Percentiles rank a stretch among this genome's conserved stretches.
Conservation (phyloP, 1,140 invertebrate genomes). For the Formica exsecta region DNA sequence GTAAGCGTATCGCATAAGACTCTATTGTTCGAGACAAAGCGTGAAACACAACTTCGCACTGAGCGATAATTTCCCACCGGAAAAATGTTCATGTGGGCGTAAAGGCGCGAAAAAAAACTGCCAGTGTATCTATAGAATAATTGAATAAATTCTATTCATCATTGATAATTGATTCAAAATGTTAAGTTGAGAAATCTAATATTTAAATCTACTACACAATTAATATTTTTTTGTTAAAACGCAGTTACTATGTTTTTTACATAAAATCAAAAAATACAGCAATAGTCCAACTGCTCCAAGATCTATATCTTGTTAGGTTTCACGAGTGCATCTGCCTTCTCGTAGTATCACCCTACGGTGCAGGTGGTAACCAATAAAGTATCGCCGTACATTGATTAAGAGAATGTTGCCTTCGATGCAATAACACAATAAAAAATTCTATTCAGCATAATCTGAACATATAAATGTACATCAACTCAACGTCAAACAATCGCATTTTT, state of each 20-base stretch:
- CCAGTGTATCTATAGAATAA: slow-evolving; percentile 19
- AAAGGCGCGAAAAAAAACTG: slow-evolving; percentile 48
- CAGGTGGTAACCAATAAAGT: slow-evolving; percentile 70
- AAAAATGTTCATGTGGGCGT: slow-evolving; percentile 70
- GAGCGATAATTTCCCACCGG: slow-evolving; percentile 50
- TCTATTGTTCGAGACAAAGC: slow-evolving; percentile 25
- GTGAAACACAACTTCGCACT: slow-evolving; percentile 5
- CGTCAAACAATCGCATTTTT: not conserved
- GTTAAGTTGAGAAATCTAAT: slow-evolving; percentile 47
- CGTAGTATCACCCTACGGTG: slow-evolving; percentile 66
- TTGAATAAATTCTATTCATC: slow-evolving; percentile 10
- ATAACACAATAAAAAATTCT: not conserved
- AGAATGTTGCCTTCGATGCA: not conserved
- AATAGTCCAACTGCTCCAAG: not conserved
- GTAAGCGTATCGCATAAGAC: slow-evolving; percentile 33
- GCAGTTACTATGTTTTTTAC: not conserved
- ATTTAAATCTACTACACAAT: not conserved
- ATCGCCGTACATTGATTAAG: not conserved
- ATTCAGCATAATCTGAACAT: not conserved
- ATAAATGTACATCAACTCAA: not conserved
- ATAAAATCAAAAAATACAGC: not conserved
- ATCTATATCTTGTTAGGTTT: slow-evolving; percentile 69
- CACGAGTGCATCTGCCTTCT: slow-evolving; percentile 75
- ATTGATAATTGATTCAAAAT: slow-evolving; percentile 46
- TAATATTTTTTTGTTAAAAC: not conserved